These are phyloP conservation scores for Acronicta aceris DNA, from an alignment of 2,888 invertebrate genomes.

Conservation along the genomic window DNA sequence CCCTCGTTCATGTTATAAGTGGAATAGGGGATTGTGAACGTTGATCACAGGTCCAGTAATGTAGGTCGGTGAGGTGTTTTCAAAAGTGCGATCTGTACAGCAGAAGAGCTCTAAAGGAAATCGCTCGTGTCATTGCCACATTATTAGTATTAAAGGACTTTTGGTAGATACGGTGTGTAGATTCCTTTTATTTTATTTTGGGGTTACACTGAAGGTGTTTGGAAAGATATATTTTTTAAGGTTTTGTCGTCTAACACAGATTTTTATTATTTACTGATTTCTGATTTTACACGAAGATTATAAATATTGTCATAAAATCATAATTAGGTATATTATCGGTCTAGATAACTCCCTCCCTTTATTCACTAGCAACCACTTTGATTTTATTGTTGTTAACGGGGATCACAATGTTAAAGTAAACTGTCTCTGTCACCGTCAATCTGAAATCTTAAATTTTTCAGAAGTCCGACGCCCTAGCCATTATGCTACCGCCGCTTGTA, in stretches of 20 bases:
- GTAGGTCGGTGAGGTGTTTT: slow-evolving; percentile 62
- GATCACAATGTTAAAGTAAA: no score
- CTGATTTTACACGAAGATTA: not conserved
- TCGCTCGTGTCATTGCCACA: slow-evolving; percentile 66
- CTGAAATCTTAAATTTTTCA: no score
- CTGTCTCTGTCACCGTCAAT: no score
- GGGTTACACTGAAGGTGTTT: not conserved
- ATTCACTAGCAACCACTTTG: no score
- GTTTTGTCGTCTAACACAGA: not conserved
- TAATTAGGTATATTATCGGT: no score
- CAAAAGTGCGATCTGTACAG: slow-evolving; percentile 60
- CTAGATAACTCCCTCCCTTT: no score
- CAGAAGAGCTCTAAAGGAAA: slow-evolving; percentile 56
- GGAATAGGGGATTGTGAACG: slow-evolving; percentile 32
- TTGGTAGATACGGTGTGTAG: slow-evolving; percentile 32
- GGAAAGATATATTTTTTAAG: not conserved
- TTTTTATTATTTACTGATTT: no score
- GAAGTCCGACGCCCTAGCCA: no score
- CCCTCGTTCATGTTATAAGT: slow-evolving; percentile 27
- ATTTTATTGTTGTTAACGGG: no score
- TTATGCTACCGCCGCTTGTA: no score
- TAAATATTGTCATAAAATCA: no score
- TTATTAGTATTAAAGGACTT: slow-evolving; percentile 57
- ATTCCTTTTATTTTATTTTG: slow-evolving; percentile 25
- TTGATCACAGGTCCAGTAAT: slow-evolving; percentile 51